Evolutionary conservation across 2,113 vertebrate genomes (phyloP), one percentile per base, ranked within the genome.

Genomic region (Chelonoidis abingdonii): DNA sequence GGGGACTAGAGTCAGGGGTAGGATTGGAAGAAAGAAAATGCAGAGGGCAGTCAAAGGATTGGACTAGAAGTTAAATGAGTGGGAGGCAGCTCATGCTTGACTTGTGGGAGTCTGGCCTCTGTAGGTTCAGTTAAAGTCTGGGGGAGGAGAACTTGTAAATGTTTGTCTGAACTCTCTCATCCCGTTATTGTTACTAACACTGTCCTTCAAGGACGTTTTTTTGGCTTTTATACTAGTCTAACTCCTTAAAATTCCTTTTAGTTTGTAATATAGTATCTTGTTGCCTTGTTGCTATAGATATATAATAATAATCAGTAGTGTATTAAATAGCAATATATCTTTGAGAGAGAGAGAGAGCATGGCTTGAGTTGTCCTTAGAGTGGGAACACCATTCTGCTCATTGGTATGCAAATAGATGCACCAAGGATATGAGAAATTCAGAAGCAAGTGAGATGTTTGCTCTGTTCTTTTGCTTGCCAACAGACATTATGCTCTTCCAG

Each of bases 381-480:
- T 65, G 84, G 81, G 56, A 89, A 54, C 35, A 80, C 4, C 10
- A 72, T 25, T 93, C 57, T 93, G 44, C 25, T 84, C 80, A 83
- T 86, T 89, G 57, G 41, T 94, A 91, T 90, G 88, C 31, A 4
- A 87, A 91, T 29, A 91, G 50, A 9, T 29, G 22, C 54, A 84
- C 79, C 69, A 49, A 89, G 79, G 50, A 91, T 91, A 83, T 10
- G 7, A 11, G 75, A 89, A 69, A 57, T 84, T 95, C 49, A 59
- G 78, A 83, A 47, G 62, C 17, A 86, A 93, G 25, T n/a, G 88
- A 93, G 89, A 78, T 75, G 49, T 93, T 97, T 95, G 82, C 47
- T 72, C 4, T 80, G 65, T 69, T 72, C 21, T 16, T 17, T 25
- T 93, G 54, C 53, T 93, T 96, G 89, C 86, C 92, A 92, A 38